These are phyloP conservation scores for Dicaeum eximium DNA, from an alignment of 2,113 vertebrate species.

Conservation along the genomic window DNA sequence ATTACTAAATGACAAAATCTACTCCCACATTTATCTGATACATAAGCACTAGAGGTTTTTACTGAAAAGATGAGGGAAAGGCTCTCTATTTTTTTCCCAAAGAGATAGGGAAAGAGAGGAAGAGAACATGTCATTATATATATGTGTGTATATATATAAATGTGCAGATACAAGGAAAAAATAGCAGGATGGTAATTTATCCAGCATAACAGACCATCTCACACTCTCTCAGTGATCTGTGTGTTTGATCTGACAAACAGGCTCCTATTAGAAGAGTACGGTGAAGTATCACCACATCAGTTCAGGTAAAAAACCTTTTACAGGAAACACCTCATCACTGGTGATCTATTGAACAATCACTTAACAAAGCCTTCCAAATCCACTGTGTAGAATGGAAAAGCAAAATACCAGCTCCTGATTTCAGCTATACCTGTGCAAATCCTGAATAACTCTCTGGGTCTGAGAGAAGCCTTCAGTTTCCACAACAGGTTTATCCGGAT, in stretches of 20 bases:
- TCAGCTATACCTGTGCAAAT: constrained; percentile 16
- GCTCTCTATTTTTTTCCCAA: not conserved
- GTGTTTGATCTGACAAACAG: constrained; percentile 1
- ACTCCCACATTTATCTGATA: not conserved
- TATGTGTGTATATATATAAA: not conserved
- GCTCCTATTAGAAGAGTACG: not conserved
- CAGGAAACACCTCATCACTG: not conserved
- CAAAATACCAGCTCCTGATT: not conserved
- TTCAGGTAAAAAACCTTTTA: constrained; percentile 16
- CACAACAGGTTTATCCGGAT: constrained; percentile 23
- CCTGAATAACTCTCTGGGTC: not conserved
- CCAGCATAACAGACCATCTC: not conserved
- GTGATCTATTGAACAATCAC: constrained; percentile 6
- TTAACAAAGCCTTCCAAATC: constrained; percentile 32
- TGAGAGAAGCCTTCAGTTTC: not conserved
- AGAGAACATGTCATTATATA: not conserved
- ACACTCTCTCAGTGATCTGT: not conserved
- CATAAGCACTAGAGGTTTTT: not conserved
- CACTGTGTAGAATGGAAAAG: not conserved
- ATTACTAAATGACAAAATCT: constrained; percentile 15
- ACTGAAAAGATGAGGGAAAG: not conserved
- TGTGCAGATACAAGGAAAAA: not conserved
- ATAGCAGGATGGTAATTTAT: not conserved
- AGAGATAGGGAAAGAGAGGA: not conserved
- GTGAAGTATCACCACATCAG: not conserved